Evolutionary conservation across 2,113 vertebrate species (phyloP).

Genomic region (Microtus pennsylvanicus): DNA sequence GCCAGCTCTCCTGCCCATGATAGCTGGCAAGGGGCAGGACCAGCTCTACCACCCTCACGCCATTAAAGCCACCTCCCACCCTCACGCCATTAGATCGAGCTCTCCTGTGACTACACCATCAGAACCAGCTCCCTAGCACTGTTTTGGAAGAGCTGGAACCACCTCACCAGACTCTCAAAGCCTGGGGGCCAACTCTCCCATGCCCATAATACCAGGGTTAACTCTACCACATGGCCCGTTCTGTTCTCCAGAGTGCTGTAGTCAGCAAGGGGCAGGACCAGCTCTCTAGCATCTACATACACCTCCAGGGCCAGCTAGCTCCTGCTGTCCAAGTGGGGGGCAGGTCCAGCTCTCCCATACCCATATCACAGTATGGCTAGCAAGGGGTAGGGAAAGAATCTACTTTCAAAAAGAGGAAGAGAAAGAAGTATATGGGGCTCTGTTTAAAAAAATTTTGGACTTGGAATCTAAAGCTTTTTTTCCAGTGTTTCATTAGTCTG

Average conservation of each 20-base stretch:
- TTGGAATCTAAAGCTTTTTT: neutral
- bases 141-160: neutral
- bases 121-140: neutral
- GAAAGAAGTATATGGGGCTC: neutral
- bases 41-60: neutral
- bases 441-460: neutral
- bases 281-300: no score
- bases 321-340: no score
- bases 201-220: no score
- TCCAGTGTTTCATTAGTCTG: neutral
- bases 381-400: neutral
- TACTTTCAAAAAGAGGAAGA: neutral
- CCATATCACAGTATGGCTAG: neutral
- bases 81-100: neutral
- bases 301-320: no score
- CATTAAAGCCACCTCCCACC: neutral
- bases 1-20: neutral
- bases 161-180: neutral
- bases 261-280: no score
- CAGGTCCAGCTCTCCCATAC: neutral
- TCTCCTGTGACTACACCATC: neutral
- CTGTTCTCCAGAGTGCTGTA: no score
- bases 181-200: neutral
- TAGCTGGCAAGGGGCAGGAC: neutral
- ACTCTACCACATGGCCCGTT: no score